These are phyloP conservation scores for Epizoanthus ramosus DNA, from an alignment of 92 coral and sea anemone genomes.

Conservation along the genomic window DNA sequence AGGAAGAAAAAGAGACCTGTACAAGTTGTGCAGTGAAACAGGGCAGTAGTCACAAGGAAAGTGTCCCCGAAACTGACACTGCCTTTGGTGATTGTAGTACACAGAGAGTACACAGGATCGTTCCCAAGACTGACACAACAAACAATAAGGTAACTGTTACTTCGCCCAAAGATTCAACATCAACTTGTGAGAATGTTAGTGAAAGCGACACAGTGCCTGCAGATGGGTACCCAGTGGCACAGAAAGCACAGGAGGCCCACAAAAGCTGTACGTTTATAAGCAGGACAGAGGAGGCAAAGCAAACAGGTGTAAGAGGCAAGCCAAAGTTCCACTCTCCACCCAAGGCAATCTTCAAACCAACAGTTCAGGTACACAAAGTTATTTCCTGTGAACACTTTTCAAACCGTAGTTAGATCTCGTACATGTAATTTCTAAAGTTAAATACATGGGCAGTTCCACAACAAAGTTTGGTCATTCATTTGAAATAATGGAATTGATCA, in stretches of 20 bases:
- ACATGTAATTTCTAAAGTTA: too few relatives aligned
- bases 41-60: too few relatives aligned
- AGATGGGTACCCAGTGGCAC: not conserved
- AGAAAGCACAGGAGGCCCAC: slow-evolving; percentile 6
- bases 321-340: slow-evolving; percentile 92
- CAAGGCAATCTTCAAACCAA: slow-evolving; percentile 86
- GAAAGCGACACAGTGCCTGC: not conserved
- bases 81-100: too few relatives aligned
- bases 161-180: not conserved
- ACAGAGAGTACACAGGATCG: not conserved
- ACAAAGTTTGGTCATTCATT: too few relatives aligned
- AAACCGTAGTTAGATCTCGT: too few relatives aligned
- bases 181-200: not conserved
- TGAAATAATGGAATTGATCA: too few relatives aligned
- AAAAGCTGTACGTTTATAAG: not conserved
- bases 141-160: not conserved
- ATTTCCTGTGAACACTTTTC: too few relatives aligned
- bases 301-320: slow-evolving; percentile 35
- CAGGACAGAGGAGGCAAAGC: not conserved
- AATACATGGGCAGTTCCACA: too few relatives aligned
- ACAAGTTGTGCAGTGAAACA: not conserved
- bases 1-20: not conserved
- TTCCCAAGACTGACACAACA: not conserved
- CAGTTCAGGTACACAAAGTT: slow-evolving; percentile 64
- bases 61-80: too few relatives aligned